phyloP scores from a whole-genome alignment of 2,888 invertebrate genomes.

The Microctonus brassicae region DNA sequence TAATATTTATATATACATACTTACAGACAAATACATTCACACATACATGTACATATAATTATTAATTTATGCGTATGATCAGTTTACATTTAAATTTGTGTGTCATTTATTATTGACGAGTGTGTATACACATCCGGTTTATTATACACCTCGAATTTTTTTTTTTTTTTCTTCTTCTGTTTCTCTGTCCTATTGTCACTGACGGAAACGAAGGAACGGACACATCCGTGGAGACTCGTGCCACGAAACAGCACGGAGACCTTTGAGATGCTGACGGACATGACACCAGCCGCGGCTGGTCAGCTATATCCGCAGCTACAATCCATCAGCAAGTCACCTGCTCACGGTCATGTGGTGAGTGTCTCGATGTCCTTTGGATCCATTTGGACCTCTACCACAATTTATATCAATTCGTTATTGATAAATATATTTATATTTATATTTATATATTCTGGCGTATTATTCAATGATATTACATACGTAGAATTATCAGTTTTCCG shows the following conservation, averaged over 20 bases:
- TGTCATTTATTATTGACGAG: background rate
- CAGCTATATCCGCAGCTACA: conserved; percentile 69
- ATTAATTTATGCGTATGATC: background rate
- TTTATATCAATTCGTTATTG: background rate
- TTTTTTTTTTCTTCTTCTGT: background rate
- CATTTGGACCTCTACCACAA: background rate
- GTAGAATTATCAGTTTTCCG: no score
- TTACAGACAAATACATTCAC: no score
- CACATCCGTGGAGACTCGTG: conserved; percentile 24
- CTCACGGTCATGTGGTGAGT: conserved; percentile 69
- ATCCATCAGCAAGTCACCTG: conserved; percentile 67
- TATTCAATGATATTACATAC: no score
- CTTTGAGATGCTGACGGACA: conserved; percentile 68
- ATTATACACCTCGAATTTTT: background rate
- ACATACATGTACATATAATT: no score
- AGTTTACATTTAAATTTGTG: background rate
- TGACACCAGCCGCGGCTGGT: conserved; percentile 69
- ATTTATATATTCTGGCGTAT: no score
- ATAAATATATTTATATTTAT: no score
- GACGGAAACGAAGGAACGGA: background rate
- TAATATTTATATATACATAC: no score
- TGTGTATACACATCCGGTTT: background rate
- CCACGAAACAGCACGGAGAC: conserved; percentile 45
- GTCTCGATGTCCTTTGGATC: conserved; percentile 1
- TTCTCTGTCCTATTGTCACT: no score